phyloP scores from a whole-genome alignment of 2,888 invertebrate genomes.

The Cantharis lateralis region DNA sequence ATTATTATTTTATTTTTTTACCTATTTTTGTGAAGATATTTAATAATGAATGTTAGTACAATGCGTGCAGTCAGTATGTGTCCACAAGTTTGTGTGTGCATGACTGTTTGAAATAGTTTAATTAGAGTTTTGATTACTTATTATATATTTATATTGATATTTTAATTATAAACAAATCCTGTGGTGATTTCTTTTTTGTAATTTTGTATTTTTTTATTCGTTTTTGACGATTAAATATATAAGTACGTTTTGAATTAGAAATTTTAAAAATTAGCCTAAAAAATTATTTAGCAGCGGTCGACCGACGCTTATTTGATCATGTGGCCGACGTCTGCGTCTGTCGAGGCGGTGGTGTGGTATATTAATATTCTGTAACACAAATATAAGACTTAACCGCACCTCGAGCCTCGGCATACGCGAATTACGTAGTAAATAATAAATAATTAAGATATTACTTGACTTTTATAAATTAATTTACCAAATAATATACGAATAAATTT shows the following conservation, averaged over 20 bases:
- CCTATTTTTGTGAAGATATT: slow-evolving; percentile 60
- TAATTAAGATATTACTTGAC: slow-evolving; percentile 47
- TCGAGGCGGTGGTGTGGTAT: slow-evolving; percentile 23
- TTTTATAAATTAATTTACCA: slow-evolving; percentile 58
- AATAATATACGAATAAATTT: slow-evolving; percentile 60
- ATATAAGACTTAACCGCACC: slow-evolving; percentile 49
- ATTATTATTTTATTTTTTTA: slow-evolving; percentile 60
- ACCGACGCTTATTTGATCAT: slow-evolving; percentile 27
- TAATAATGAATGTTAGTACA: slow-evolving; percentile 59
- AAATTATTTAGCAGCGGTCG: slow-evolving; percentile 42
- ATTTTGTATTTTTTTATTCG: slow-evolving; percentile 52
- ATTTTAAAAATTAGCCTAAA: slow-evolving; percentile 54
- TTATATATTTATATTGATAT: slow-evolving; percentile 56
- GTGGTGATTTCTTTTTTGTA: slow-evolving; percentile 50
- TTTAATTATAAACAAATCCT: slow-evolving; percentile 52
- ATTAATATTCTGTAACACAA: slow-evolving; percentile 22
- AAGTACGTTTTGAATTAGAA: slow-evolving; percentile 58
- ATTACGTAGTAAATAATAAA: slow-evolving; percentile 48
- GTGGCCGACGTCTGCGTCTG: slow-evolving; percentile 22
- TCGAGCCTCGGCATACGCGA: slow-evolving; percentile 43
- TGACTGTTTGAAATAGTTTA: slow-evolving; percentile 57
- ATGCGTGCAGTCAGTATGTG: slow-evolving; percentile 43
- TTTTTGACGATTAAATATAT: slow-evolving; percentile 56
- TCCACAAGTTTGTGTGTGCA: slow-evolving; percentile 51
- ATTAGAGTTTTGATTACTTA: slow-evolving; percentile 55